Evolutionary conservation across 2,888 invertebrate genomes (phyloP), one percentile per base, ranked within the genome.

Genomic region (Homarus gammarus): DNA sequence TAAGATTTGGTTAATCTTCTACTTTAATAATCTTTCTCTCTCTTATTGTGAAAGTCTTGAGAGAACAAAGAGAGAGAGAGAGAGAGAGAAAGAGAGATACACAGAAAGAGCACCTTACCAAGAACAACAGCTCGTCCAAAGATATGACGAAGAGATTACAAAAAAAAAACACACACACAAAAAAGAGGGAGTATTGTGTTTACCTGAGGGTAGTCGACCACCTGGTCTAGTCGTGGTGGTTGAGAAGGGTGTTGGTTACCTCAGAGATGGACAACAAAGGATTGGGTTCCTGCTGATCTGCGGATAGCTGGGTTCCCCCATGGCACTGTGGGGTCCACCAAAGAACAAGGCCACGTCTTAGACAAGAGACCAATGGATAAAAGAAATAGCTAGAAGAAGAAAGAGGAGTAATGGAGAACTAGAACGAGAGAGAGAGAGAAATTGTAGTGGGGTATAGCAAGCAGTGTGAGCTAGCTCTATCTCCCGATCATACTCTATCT

Each of bases 211-310:
- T n/a, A 27, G 88, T 2, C 44, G 84, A 89, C 88, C 88, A 89
- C 84, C 84, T 51, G 61, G 84, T 89, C 88, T 89, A 89, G 64
- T 84, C 89, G 70, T 88, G 88, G 84, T 89, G 84, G 94, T 96
- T 96, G 94, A 96, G 95, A 93, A 96, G 94, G 93, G 96, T 96
- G 94, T 96, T 96, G 93, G 96, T 96, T 95, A 96, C 96, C 95
- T 96, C 96, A 94, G 96, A 96, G 95, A 96, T 96, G 95, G 96
- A 96, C 95, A 96, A 93, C 95, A 96, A 93, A 95, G 96, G 96
- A 95, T 96, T 96, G 95, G 95, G 95, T 95, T 95, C 95, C 94
- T 94, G 94, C 93, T 95, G 94, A 94, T 94, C 94, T 93, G 92
- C 84, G 93, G 92, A 85, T 91, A 90, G 89, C 89, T 86, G 86